These are phyloP conservation scores for Piprites chloris DNA, from an alignment of 2,113 vertebrate genomes.

Conservation along the genomic window DNA sequence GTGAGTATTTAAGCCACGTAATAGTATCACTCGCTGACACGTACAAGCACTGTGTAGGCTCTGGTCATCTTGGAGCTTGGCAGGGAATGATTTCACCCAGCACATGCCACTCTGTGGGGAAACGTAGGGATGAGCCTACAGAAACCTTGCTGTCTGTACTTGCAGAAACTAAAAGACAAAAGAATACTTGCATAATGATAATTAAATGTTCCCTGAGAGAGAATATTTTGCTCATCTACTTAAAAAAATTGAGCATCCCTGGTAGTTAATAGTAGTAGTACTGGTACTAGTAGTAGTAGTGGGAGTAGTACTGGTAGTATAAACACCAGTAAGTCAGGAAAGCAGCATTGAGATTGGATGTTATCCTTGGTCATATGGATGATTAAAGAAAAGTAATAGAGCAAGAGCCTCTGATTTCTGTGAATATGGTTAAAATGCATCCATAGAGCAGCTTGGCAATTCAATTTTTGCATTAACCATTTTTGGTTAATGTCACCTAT, in stretches of 20 bases:
- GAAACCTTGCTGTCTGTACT: neutral
- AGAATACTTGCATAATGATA: neutral
- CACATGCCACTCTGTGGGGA: accelerated
- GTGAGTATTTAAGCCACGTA: neutral
- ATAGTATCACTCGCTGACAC: neutral
- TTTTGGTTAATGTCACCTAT: neutral
- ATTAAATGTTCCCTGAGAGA: neutral
- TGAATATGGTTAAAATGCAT: neutral
- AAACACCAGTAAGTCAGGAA: neutral
- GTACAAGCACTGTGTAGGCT: neutral
- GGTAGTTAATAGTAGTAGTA: neutral
- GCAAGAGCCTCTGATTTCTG: neutral
- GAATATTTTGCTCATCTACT: neutral
- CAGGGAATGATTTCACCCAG: accelerated
- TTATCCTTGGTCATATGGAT: neutral
- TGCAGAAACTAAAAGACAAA: neutral
- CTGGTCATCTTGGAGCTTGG: neutral
- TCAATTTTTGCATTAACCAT: neutral
- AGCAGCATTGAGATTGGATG: neutral
- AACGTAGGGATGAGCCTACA: neutral
- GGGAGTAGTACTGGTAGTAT: too few species aligned
- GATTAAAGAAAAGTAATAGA: neutral
- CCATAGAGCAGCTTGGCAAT: neutral
- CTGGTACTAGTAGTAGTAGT: too few species aligned
- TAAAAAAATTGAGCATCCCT: neutral